phyloP scores from a whole-genome alignment of 2,888 invertebrate genomes.

The Coleophora flavipennella region DNA sequence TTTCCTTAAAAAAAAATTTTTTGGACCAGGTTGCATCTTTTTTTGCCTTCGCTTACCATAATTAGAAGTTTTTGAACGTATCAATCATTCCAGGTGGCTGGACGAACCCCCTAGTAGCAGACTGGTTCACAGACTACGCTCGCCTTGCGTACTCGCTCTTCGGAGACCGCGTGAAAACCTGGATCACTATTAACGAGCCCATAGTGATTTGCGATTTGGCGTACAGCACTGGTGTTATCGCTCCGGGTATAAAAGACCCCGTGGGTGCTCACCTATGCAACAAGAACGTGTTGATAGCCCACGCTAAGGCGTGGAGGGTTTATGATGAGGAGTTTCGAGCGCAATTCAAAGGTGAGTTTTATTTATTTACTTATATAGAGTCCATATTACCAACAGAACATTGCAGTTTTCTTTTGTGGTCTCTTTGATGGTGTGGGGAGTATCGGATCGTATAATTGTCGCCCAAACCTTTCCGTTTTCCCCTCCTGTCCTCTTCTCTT shows the following conservation, averaged over 20 bases:
- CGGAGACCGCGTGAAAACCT: slow-evolving; percentile 75
- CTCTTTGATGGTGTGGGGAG: too few species aligned
- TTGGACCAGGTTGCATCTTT: too few species aligned
- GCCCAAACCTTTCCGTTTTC: too few species aligned
- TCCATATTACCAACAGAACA: too few species aligned
- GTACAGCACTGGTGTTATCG: slow-evolving; percentile 39
- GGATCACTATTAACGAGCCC: slow-evolving; percentile 84
- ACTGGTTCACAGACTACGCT: slow-evolving; percentile 77
- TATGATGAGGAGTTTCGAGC: slow-evolving; percentile 70
- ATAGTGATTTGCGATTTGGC: slow-evolving; percentile 53
- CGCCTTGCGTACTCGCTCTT: slow-evolving; percentile 66
- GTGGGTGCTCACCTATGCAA: slow-evolving; percentile 72
- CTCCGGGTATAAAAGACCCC: slow-evolving; percentile 49
- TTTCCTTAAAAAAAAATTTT: too few species aligned
- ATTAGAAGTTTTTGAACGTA: too few species aligned
- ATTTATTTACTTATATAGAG: too few species aligned
- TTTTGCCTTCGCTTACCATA: too few species aligned
- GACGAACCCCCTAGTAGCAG: slow-evolving; percentile 73
- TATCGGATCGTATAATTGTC: too few species aligned
- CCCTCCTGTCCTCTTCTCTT: too few species aligned
- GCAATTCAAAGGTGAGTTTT: slow-evolving; percentile 54
- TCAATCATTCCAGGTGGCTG: slow-evolving; percentile 73
- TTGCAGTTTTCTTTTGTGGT: too few species aligned
- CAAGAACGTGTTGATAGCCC: slow-evolving; percentile 78
- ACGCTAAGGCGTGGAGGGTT: slow-evolving; percentile 75